These are phyloP conservation scores for Acleris laterana DNA, from an alignment of 2,888 invertebrate genomes.

Conservation along the genomic window DNA sequence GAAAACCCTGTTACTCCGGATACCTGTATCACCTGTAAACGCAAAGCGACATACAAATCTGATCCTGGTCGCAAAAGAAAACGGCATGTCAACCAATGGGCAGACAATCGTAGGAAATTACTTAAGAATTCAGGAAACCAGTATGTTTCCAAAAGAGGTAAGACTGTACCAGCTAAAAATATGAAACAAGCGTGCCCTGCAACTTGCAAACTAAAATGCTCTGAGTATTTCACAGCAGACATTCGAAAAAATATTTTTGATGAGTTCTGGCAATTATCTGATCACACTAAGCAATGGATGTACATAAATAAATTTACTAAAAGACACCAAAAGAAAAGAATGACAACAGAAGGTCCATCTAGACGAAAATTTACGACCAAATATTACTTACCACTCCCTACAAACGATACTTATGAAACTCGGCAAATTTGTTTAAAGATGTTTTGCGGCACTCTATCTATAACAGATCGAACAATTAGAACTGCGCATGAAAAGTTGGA, in stretches of 20 bases:
- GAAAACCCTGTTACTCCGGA: neutral
- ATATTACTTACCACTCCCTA: neutral
- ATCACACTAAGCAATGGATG: neutral
- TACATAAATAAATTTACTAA: neutral
- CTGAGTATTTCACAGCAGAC: neutral
- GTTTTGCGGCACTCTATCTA: neutral
- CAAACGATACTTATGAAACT: neutral
- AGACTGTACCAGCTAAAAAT: neutral
- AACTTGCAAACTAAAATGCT: neutral
- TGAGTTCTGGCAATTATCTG: neutral
- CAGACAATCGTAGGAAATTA: no score
- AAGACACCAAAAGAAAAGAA: neutral
- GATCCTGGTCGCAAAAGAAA: no score
- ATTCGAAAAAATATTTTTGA: neutral
- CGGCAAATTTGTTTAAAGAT: neutral
- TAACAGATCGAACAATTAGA: neutral
- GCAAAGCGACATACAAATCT: slow-evolving; percentile 3
- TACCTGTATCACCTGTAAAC: neutral
- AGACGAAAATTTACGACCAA: neutral
- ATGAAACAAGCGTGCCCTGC: neutral
- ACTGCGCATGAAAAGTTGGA: neutral
- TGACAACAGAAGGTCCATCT: neutral
- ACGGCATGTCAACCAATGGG: no score
- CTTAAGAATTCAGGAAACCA: no score
- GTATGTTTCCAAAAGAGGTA: neutral